Evolutionary conservation across 2,113 vertebrate genomes (phyloP).

Genomic region (Clarias macrocephalus): DNA sequence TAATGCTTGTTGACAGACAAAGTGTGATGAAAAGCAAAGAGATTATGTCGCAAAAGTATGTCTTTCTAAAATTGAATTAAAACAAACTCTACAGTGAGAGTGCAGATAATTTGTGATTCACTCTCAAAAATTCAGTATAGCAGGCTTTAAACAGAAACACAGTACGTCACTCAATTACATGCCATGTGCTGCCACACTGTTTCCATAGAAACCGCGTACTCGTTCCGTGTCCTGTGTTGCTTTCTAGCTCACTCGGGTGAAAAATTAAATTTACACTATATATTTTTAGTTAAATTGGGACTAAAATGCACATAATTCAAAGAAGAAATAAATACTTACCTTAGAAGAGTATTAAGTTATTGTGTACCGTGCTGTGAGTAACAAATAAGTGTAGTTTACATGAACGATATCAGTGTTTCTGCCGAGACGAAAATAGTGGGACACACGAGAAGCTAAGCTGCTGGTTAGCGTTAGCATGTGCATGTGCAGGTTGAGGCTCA

Average conservation of each 20-base stretch:
- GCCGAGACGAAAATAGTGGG: neutral
- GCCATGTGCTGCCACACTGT: constrained; percentile 31
- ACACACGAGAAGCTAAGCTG: neutral
- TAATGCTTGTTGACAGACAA: too few relatives aligned
- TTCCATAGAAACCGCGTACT: constrained; percentile 66
- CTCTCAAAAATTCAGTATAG: neutral
- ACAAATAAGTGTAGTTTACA: too few relatives aligned
- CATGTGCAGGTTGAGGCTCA: neutral
- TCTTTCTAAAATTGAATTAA: too few relatives aligned
- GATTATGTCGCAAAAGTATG: too few relatives aligned
- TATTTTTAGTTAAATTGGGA: too few relatives aligned
- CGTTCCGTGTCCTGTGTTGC: neutral
- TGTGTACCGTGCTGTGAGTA: neutral
- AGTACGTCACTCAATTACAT: neutral
- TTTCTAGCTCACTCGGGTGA: constrained; percentile 33
- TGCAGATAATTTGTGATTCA: too few relatives aligned
- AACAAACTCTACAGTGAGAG: too few relatives aligned
- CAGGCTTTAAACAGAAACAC: neutral
- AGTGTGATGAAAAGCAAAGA: too few relatives aligned
- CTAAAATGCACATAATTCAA: neutral
- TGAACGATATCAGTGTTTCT: neutral
- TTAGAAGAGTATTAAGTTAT: neutral
- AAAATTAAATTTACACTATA: neutral
- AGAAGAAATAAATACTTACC: fast-evolving
- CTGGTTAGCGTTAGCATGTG: neutral